phyloP scores from a whole-genome alignment of 92 coral and sea anemone genomes.

The Heliopora coerulea region DNA sequence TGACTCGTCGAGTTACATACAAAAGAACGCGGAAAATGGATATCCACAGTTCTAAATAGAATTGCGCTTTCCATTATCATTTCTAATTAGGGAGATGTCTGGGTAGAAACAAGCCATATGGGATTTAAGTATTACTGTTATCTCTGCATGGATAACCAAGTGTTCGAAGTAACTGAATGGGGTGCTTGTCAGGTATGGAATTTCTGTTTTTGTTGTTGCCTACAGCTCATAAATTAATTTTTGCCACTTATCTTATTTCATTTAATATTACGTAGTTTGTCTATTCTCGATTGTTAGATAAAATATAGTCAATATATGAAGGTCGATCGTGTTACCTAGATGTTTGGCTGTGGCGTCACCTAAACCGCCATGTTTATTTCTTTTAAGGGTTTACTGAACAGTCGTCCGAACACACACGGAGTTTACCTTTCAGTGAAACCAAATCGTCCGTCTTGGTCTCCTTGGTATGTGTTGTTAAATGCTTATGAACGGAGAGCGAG shows the following conservation, averaged over 20 bases:
- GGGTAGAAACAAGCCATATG: constrained; percentile 77
- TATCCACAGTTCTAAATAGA: too few species aligned
- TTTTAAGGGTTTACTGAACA: constrained; percentile 29
- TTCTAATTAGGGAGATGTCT: constrained; percentile 79
- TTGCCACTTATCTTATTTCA: too few species aligned
- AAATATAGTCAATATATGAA: too few species aligned
- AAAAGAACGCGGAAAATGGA: too few species aligned
- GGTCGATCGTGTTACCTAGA: too few species aligned
- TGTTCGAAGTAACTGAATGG: constrained; percentile 91
- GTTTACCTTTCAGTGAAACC: constrained; percentile 31
- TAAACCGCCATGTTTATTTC: not conserved
- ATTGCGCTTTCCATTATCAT: too few species aligned
- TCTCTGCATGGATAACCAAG: constrained; percentile 73
- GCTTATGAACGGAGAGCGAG: too few species aligned
- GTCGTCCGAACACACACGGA: constrained; percentile 13
- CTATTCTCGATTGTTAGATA: too few species aligned
- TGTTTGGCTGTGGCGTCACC: too few species aligned
- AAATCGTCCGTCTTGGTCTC: constrained; percentile 24
- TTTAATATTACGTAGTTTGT: too few species aligned
- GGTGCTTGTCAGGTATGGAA: constrained; percentile 79
- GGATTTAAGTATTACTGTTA: constrained; percentile 75
- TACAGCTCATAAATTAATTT: too few species aligned
- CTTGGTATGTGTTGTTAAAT: constrained; percentile 41
- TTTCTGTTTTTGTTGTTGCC: not conserved
- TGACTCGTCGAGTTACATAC: too few species aligned